Base-by-base conservation (phyloP, 2,113 vertebrate species). In the Poecile atricapillus region DNA sequence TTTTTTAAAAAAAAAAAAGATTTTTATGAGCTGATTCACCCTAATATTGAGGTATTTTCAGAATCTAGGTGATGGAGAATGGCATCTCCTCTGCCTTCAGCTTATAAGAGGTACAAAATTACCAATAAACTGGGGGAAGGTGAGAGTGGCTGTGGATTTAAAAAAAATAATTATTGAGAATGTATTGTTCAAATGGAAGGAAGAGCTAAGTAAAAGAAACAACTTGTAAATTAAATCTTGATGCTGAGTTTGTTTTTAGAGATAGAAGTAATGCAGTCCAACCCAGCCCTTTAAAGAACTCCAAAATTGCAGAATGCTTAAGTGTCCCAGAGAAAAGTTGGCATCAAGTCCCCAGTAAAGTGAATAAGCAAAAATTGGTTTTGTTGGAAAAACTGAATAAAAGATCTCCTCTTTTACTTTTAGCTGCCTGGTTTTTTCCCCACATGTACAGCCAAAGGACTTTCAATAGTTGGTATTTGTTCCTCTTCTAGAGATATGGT, bases 321-420 rank as follows among this genome's bases (percentile, higher is more conserved):
- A 59, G 3, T 20, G 5, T 30, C n/a, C 9, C 15, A 49, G 17
- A 55, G 17, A 70, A 69, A 65, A 91, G n/a, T 47, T 17, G 6
- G 1, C 37, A 28, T 21, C 31, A 84, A 3, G 4, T 37, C 12
- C 5, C 3, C 5, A 55, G 1, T 31, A 28, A 55, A 2, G 2
- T 22, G 39, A 70, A 81, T 68, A 75, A 37, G 4, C 4, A 5
- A 74, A 60, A 25, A 35, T 18, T 63, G 0, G 3, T 58, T 60
- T 49, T 49, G 7, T 55, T 56, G 11, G 5, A 13, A 80, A 88
- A 92, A 60, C 15, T 6, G 2, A 53, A 43, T 6, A 31, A 75
- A 47, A 28, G 0, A 63, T 37, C 4, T 59, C 25, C 17, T 77
- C 22, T 15, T 39, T 83, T 46, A 49, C 2, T 50, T 78, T 44